These are phyloP conservation scores for Troides aeacus DNA, from an alignment of 2,888 invertebrate species.

Conservation along the genomic window DNA sequence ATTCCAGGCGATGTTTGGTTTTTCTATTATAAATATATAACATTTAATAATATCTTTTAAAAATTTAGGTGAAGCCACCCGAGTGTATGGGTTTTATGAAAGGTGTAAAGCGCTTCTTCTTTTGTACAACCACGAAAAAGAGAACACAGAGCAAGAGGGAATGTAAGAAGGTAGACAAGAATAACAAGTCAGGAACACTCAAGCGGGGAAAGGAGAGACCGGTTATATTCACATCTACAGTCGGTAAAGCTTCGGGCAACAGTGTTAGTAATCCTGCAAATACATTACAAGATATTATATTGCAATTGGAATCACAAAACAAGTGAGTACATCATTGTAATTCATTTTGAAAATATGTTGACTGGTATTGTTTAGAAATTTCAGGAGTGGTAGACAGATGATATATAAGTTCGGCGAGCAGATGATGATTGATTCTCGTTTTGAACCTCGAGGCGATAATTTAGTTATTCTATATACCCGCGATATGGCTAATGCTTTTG, in stretches of 20 bases:
- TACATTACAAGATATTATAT: constrained; percentile 85
- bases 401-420: too few species aligned
- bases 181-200: constrained; percentile 38
- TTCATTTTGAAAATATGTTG: not conserved
- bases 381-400: too few species aligned
- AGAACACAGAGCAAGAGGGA: constrained; percentile 48
- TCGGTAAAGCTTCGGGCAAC: constrained; percentile 69
- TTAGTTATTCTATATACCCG: too few species aligned
- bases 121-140: constrained; percentile 69
- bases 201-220: constrained; percentile 50
- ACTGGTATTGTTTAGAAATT: too few species aligned
- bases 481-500: too few species aligned
- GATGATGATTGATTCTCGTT: too few species aligned
- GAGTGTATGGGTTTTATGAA: constrained; percentile 70
- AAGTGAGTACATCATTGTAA: constrained; percentile 52
- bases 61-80: constrained; percentile 61
- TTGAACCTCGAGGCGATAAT: too few species aligned
- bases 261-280: constrained; percentile 75
- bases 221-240: constrained; percentile 68
- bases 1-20: too few species aligned
- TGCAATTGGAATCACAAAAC: constrained; percentile 85
- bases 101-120: constrained; percentile 69
- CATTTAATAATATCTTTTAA: not conserved
- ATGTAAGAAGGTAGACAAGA: constrained; percentile 46
- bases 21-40: not conserved